Evolutionary conservation across 92 coral and sea anemone species (phyloP).

Genomic region (Desmophyllum pertusum): DNA sequence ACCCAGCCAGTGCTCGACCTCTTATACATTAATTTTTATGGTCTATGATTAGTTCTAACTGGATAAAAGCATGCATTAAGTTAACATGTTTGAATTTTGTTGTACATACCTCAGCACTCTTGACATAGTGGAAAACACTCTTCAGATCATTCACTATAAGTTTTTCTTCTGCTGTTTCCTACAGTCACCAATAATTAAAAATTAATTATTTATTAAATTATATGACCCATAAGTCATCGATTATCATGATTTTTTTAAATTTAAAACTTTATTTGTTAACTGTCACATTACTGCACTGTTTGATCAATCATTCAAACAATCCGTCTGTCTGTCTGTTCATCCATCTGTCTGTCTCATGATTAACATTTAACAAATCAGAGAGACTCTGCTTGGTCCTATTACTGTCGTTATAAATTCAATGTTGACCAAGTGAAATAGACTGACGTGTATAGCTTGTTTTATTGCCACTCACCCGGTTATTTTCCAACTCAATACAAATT

Average conservation of each 20-base stretch:
- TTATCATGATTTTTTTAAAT: too few species aligned
- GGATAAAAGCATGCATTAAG: too few species aligned
- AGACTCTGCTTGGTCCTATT: background rate
- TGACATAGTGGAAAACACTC: conserved; percentile 88
- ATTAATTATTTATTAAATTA: background rate
- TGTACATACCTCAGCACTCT: conserved; percentile 78
- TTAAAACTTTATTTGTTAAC: too few species aligned
- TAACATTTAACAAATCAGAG: background rate
- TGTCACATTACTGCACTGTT: too few species aligned
- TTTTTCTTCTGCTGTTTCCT: conserved; percentile 94
- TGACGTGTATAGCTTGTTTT: background rate
- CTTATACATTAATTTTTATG: too few species aligned
- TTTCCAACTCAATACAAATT: conserved; percentile 88
- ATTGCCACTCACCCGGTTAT: conserved; percentile 55
- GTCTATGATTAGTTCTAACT: too few species aligned
- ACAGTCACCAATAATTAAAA: background rate
- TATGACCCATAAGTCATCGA: background rate
- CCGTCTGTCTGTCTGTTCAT: background rate
- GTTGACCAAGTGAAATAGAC: too few species aligned
- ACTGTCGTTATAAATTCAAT: too few species aligned
- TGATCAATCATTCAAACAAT: background rate
- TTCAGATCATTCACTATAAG: conserved; percentile 86
- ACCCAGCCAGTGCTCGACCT: too few species aligned
- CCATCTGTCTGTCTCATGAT: background rate
- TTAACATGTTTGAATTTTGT: background rate